phyloP scores from a whole-genome alignment of 2,888 invertebrate species.

The Heterodera filipjevi region DNA sequence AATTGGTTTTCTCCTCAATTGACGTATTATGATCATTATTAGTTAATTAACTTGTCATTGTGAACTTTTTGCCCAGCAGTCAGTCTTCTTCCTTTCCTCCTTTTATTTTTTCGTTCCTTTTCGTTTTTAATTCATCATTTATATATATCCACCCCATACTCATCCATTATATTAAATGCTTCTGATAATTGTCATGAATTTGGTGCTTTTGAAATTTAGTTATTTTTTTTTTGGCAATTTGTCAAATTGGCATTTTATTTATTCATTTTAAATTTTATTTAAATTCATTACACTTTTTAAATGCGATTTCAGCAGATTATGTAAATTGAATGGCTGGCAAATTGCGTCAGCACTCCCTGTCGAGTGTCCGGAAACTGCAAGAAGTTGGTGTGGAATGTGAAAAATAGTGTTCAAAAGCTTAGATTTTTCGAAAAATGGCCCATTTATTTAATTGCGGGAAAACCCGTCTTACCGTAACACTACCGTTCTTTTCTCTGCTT shows the following conservation, averaged over 20 bases:
- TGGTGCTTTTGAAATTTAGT: neutral
- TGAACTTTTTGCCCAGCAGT: neutral
- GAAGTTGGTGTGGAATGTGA: slow-evolving; percentile 46
- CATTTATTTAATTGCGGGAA: neutral
- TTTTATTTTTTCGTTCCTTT: no score
- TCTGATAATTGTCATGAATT: no score
- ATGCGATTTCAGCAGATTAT: neutral
- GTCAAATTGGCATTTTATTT: neutral
- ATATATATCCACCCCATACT: no score
- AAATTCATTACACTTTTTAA: neutral
- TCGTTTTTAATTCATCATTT: neutral
- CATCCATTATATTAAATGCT: no score
- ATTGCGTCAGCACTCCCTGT: slow-evolving; percentile 60
- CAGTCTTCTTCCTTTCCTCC: neutral
- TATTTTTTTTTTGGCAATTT: neutral
- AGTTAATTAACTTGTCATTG: no score
- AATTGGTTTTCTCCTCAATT: no score
- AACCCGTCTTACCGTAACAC: no score
- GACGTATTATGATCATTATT: no score
- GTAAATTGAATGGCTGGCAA: slow-evolving; percentile 29
- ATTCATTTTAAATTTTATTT: neutral
- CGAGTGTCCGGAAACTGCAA: slow-evolving; percentile 60
- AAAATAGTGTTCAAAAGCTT: neutral
- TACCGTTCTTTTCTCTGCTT: no score
- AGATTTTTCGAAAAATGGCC: no score